Evolutionary conservation across 2,113 vertebrate genomes (phyloP).

Genomic region (Sisor rabdophorus): DNA sequence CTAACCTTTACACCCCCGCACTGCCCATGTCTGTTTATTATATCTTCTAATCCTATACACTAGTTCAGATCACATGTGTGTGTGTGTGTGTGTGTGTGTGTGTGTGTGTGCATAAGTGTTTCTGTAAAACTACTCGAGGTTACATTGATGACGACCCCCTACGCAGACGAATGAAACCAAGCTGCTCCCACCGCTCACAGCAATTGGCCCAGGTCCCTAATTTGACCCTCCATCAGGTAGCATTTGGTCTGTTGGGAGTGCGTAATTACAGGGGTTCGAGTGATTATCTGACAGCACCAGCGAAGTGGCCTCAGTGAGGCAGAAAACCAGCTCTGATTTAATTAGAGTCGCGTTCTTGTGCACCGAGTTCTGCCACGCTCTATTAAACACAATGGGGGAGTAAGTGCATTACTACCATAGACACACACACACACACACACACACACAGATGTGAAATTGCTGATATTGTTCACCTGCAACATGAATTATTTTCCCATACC

Average conservation of each 20-base stretch:
- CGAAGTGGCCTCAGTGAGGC: constrained; percentile 44
- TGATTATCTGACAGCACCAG: constrained; percentile 42
- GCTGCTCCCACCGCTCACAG: constrained; percentile 20
- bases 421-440: constrained; percentile 53
- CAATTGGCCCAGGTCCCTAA: constrained; percentile 24
- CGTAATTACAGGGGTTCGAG: constrained; percentile 52
- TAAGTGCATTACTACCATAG: constrained; percentile 56
- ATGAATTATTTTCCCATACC: not conserved
- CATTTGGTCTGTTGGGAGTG: constrained; percentile 44
- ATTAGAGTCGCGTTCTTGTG: constrained; percentile 60
- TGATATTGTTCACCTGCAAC: not conserved
- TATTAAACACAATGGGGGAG: constrained; percentile 56
- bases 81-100: not conserved
- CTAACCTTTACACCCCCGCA: too few relatives aligned
- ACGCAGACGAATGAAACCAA: constrained; percentile 23
- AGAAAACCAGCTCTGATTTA: constrained; percentile 58
- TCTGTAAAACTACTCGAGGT: constrained; percentile 26
- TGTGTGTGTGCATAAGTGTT: not conserved
- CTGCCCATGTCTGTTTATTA: not conserved
- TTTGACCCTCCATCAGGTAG: constrained; percentile 51
- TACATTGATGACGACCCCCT: constrained; percentile 33
- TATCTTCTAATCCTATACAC: not conserved
- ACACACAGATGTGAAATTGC: constrained; percentile 3
- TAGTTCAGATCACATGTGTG: not conserved
- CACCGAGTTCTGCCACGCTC: constrained; percentile 54